Percentiles rank a stretch among this genome's conserved stretches.
Conservation (phyloP, 2,113 vertebrate genomes). For the Empidonax traillii region DNA sequence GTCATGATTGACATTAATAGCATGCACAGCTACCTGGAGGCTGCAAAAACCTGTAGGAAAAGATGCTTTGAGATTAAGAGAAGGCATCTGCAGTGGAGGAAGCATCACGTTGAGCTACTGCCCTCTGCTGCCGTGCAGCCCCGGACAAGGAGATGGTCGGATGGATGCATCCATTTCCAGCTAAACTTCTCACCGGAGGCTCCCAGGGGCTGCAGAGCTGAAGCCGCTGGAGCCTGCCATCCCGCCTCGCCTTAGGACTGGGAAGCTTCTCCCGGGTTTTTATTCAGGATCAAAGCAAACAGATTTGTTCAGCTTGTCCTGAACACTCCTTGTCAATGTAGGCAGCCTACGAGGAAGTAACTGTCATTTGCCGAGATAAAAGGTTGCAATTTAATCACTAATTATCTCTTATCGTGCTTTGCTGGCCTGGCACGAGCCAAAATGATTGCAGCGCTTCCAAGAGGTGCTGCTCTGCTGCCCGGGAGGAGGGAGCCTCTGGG, state of each 20-base stretch:
- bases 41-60: not conserved
- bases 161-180: not conserved
- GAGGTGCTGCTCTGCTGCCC: not conserved
- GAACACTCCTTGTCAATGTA: not conserved
- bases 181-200: not conserved
- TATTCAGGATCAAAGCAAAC: conserved; percentile 27
- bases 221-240: not conserved
- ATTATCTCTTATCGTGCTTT: conserved; percentile 18
- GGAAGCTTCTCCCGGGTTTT: conserved; percentile 4
- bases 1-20: not conserved
- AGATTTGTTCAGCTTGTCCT: conserved; percentile 21
- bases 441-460: not conserved
- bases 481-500: not conserved
- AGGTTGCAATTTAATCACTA: conserved; percentile 30
- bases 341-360: conserved; percentile 9
- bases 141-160: accelerated
- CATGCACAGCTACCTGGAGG: not conserved
- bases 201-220: not conserved
- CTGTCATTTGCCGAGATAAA: conserved; percentile 17
- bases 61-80: not conserved
- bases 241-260: not conserved
- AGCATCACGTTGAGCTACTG: conserved; percentile 1
- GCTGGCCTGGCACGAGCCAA: not conserved
- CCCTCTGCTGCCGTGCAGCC: conserved; percentile 15
- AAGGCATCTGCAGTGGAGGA: not conserved